phyloP scores from a whole-genome alignment of 2,888 invertebrate genomes.

The Enoplolaimus lenunculus region DNA sequence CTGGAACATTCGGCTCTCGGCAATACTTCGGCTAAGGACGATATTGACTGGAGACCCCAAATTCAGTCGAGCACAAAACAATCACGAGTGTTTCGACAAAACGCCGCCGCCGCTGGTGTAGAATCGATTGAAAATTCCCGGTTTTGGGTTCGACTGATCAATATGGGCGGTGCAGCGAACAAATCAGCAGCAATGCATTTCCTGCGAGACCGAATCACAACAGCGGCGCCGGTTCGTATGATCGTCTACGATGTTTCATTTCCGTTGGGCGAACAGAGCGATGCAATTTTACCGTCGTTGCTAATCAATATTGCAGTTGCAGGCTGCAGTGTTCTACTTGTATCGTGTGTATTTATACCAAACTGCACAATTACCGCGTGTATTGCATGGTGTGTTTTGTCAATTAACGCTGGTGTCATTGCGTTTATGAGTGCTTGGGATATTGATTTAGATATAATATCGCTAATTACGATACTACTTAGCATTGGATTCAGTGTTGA shows the following conservation, averaged over 20 bases:
- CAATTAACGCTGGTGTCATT: conserved; percentile 23
- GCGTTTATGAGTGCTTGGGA: conserved; percentile 18
- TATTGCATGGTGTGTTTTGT: conserved; percentile 12
- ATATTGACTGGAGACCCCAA: too few relatives aligned
- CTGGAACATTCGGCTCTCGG: too few relatives aligned
- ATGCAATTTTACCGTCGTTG: conserved; percentile 6
- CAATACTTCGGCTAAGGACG: too few relatives aligned
- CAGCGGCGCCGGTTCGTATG: conserved; percentile 13
- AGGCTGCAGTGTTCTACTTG: conserved; percentile 5
- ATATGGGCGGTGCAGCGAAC: conserved; percentile 20
- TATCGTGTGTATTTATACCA: conserved; percentile 18
- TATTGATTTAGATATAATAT: conserved; percentile 24
- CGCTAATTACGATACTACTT: conserved; percentile 25
- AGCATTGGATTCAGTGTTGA: conserved; percentile 25
- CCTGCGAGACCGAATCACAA: not conserved
- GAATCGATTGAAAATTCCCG: not conserved
- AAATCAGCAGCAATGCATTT: not conserved
- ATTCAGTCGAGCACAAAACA: too few relatives aligned
- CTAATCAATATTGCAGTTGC: conserved; percentile 4
- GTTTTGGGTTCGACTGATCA: conserved; percentile 21
- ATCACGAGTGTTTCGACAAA: too few relatives aligned
- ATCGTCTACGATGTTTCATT: conserved; percentile 23
- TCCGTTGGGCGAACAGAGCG: conserved; percentile 24
- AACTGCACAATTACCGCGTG: conserved; percentile 1
- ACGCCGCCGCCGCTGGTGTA: too few relatives aligned